A percentile compares a stretch with the other conserved stretches of the same genome.
These are phyloP conservation scores for Limnodromus scolopaceus DNA, from an alignment of 2,797 vertebrate species.

Conservation along the genomic window DNA sequence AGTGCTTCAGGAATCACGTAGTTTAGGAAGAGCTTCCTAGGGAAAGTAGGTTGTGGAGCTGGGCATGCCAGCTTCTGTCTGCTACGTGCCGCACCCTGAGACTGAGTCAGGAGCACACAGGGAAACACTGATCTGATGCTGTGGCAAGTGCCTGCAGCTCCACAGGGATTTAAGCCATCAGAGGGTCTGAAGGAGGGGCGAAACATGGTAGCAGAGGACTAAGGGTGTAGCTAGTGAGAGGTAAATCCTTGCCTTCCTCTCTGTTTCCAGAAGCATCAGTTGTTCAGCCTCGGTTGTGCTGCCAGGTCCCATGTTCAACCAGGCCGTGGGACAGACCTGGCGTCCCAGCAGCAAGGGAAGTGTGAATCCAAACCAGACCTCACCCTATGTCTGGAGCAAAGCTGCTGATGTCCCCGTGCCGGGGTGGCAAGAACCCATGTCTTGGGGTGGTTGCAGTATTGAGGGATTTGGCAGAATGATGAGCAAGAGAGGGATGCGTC, in stretches of 20 bases:
- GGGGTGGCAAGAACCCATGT: rapidly evolving
- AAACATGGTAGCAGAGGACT: neutral
- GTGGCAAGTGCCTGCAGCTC: neutral
- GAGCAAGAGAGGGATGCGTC: neutral
- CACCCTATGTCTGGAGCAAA: neutral
- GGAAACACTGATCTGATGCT: neutral
- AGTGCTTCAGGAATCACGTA: neutral
- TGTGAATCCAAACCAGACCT: neutral
- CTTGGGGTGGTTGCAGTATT: rapidly evolving
- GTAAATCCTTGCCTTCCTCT: neutral
- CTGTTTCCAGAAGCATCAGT: neutral
- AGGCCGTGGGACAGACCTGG: neutral
- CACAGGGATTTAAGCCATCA: neutral
- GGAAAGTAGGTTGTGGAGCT: neutral
- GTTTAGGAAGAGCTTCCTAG: neutral
- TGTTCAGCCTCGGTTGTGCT: neutral
- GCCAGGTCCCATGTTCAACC: neutral
- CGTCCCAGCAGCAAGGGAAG: neutral
- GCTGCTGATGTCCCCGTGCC: neutral
- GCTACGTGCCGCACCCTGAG: neutral
- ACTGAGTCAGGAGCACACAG: neutral
- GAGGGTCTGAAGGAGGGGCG: neutral
- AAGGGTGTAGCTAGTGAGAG: neutral
- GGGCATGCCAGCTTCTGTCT: neutral
- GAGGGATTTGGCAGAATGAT: neutral